Conservation (phyloP, 1,140 invertebrate genomes). For the Drosophila kurseongensis region DNA sequence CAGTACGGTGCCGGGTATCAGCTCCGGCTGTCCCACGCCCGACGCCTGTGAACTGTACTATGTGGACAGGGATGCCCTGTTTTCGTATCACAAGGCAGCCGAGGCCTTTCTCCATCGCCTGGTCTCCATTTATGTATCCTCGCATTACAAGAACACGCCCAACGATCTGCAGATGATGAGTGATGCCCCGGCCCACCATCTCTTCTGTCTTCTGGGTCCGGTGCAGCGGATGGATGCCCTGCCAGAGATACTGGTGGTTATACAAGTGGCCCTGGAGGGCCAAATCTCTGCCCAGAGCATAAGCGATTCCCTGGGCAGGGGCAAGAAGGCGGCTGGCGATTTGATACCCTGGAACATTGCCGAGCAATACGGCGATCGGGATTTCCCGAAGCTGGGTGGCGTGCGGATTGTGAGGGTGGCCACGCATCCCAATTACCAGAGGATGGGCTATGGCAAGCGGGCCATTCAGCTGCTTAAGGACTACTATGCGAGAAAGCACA, state of each 20-base stretch:
- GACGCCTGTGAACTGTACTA: conserved; percentile 96
- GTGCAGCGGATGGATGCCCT: conserved; percentile 89
- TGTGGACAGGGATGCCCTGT: conserved; percentile 97
- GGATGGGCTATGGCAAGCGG: conserved; percentile 97
- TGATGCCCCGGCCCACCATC: conserved; percentile 98
- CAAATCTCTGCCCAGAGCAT: conserved; percentile 93
- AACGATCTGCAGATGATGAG: conserved; percentile 99
- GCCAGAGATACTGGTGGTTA: conserved; percentile 96
- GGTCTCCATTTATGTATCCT: conserved; percentile 97
- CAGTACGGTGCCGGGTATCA: conserved; percentile 87
- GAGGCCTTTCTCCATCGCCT: conserved; percentile 97
- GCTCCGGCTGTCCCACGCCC: conserved; percentile 94
- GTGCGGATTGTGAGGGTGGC: conserved; percentile 97
- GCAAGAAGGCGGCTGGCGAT: conserved; percentile 96
- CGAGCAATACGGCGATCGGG: conserved; percentile 97
- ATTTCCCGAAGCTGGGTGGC: conserved; percentile 96
- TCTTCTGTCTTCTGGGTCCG: conserved; percentile 98
- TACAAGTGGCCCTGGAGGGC: conserved; percentile 98
- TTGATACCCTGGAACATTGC: conserved; percentile 99
- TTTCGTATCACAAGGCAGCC: conserved; percentile 98
- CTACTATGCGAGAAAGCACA: conserved; percentile 93
- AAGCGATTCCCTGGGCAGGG: conserved; percentile 91
- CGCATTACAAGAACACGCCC: conserved; percentile 99
- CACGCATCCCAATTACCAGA: conserved; percentile 98
- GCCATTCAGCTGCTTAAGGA: conserved; percentile 93